A percentile compares a stretch with the other conserved stretches of the same genome.
Conservation (phyloP, 1,140 invertebrate genomes). For the Drosophila sulfurigaster region DNA sequence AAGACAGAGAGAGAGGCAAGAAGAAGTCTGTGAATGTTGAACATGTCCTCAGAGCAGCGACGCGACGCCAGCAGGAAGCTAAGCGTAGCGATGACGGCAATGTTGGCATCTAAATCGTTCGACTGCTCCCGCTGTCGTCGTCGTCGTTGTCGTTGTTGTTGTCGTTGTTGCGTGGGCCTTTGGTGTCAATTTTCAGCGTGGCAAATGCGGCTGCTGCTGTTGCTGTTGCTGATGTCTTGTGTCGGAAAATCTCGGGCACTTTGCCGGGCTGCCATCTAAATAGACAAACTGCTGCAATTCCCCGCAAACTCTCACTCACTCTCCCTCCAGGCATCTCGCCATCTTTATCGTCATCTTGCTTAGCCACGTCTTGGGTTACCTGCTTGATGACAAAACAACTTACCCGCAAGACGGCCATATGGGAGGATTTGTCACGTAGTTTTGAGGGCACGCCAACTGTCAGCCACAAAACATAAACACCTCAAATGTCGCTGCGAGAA, state of each 20-base stretch:
- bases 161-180: constrained; percentile 54
- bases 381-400: constrained; percentile 25
- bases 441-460: constrained; percentile 13
- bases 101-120: constrained; percentile 25
- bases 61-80: constrained; percentile 1
- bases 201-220: constrained; percentile 6
- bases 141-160: constrained; percentile 30
- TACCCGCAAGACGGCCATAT: constrained; percentile 17
- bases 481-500: constrained; percentile 16
- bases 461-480: constrained; percentile 19
- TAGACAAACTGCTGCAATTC: constrained; percentile 22
- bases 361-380: constrained; percentile 22
- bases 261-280: constrained; percentile 50
- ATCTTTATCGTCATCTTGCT: no score
- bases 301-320: background rate
- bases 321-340: background rate
- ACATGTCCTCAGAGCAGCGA: constrained; percentile 7
- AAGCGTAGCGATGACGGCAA: constrained; percentile 32
- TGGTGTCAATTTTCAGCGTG: constrained; percentile 72
- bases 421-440: constrained; percentile 29
- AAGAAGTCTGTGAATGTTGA: constrained; percentile 6
- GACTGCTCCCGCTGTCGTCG: constrained; percentile 25
- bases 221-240: constrained; percentile 29
- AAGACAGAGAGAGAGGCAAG: background rate
- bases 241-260: constrained; percentile 60